Percentiles rank a stretch among this genome's conserved stretches.
Evolutionary conservation across 2,888 invertebrate species (phyloP).

Genomic region (Orchesella flavescens): DNA sequence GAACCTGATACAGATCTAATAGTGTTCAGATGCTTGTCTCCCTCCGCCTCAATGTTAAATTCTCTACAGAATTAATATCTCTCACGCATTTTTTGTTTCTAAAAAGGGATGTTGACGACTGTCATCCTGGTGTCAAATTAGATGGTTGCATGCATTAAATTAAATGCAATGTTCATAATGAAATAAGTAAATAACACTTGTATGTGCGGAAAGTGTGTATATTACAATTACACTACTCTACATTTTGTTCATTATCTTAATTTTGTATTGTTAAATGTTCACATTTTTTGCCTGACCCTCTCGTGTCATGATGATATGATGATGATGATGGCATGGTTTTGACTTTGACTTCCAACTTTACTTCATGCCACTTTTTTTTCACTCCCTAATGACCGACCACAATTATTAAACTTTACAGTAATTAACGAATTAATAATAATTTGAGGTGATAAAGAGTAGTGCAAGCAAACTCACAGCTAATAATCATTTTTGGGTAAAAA

Average conservation of each 20-base stretch:
- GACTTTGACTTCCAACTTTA: too few relatives aligned
- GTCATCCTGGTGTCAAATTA: conserved; percentile 62
- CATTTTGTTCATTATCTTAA: conserved; percentile 29
- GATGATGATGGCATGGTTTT: too few relatives aligned
- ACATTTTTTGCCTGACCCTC: conserved; percentile 10
- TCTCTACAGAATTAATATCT: not conserved
- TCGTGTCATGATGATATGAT: too few relatives aligned
- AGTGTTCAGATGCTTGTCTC: too few relatives aligned
- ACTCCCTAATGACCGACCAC: conserved; percentile 16
- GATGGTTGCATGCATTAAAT: conserved; percentile 56
- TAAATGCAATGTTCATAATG: conserved; percentile 32
- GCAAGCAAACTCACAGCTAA: not conserved
- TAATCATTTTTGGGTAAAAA: not conserved
- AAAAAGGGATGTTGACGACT: conserved; percentile 56
- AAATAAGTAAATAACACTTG: too few relatives aligned
- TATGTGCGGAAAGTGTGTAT: conserved; percentile 39
- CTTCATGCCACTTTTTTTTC: conserved; percentile 18
- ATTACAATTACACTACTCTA: too few relatives aligned
- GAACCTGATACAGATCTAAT: not conserved
- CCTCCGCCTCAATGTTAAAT: too few relatives aligned
- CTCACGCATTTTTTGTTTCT: conserved; percentile 53
- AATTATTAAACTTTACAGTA: conserved; percentile 40
- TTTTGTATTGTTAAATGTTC: conserved; percentile 2
- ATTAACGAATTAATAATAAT: conserved; percentile 46
- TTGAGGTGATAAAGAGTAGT: conserved; percentile 6